Base-by-base conservation (phyloP, 2,113 vertebrate genomes). In the Esox niger region DNA sequence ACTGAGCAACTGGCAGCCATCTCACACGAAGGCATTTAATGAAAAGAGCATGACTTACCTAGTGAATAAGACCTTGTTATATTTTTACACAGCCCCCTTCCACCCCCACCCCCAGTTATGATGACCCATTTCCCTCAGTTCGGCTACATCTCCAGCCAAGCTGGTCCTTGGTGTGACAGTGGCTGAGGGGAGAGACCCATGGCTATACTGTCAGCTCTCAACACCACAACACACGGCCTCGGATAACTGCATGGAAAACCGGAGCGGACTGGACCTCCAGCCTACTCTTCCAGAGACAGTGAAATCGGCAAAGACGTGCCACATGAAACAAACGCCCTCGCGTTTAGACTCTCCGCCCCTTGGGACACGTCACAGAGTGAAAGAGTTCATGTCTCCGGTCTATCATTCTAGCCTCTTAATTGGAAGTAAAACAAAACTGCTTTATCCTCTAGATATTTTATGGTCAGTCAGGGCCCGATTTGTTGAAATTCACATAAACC, bases 121-220 rank as follows among this genome's bases (percentile, higher is more conserved):
- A 17, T 88, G 88, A 90, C 88, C 88, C 84, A 90, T 79, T 88
- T 89, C 83, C 66, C 81, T 84, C 80, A 86, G 83, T 77, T 88
- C 81, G 63, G 81, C 80, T 79, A 69, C 85, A 58, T 76, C 86
- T 84, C 74, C 74, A 67, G 33, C 68, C 25, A 62, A 81, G 76
- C 81, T 70, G 46, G 76, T 73, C 75, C 61, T 59, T 57, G 75
- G 79, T 64, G 77, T 88, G 86, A 89, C 87, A 87, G 86, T 6
- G 82, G 80, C 86, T 79, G 25, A 62, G 70, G 83, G 86, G 76
- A 61, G 9, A 69, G 46, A 68, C 83, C 84, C 81, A 47, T 62
- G 84, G 84, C 80, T 0, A 31, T 70, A 30, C 80, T 84, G 86
- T 89, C 88, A 89, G 77, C 49, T 71, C 73, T 47, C 52, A 21